Percentiles rank a stretch among this genome's conserved stretches.
Evolutionary conservation across 2,888 invertebrate genomes (phyloP).

Genomic region (Caenorhabditis panamensis): DNA sequence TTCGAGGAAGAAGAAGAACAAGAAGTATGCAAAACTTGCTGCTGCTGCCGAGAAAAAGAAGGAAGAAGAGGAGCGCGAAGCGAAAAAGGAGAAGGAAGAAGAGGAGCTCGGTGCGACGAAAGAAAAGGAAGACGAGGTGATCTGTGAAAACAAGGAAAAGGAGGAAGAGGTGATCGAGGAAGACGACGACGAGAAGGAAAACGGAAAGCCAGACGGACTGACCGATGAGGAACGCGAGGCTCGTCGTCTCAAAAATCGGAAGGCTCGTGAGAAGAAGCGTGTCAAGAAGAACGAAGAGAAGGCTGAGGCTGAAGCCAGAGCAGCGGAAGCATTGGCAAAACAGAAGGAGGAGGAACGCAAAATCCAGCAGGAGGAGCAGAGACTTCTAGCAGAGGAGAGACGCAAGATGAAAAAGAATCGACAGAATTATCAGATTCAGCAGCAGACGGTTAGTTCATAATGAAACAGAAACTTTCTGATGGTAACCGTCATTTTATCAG

Average conservation of each 20-base stretch:
- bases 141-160: no score
- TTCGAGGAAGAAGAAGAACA: constrained; percentile 12
- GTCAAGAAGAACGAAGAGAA: constrained; percentile 35
- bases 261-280: constrained; percentile 28
- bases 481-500: no score
- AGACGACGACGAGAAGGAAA: constrained; percentile 32
- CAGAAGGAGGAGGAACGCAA: neutral
- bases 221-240: constrained; percentile 33
- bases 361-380: neutral
- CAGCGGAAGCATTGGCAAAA: neutral
- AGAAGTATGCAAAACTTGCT: no score
- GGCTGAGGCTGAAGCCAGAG: neutral
- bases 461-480: no score
- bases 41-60: neutral
- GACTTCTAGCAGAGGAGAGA: neutral
- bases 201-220: constrained; percentile 26
- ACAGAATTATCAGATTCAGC: no score
- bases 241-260: constrained; percentile 31
- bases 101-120: neutral
- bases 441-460: no score
- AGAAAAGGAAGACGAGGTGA: no score
- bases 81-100: neutral
- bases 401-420: neutral
- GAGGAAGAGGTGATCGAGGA: constrained; percentile 9
- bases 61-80: constrained; percentile 8